These are phyloP conservation scores for Yponomeuta sedellus DNA, from an alignment of 2,888 invertebrate species.

Conservation along the genomic window DNA sequence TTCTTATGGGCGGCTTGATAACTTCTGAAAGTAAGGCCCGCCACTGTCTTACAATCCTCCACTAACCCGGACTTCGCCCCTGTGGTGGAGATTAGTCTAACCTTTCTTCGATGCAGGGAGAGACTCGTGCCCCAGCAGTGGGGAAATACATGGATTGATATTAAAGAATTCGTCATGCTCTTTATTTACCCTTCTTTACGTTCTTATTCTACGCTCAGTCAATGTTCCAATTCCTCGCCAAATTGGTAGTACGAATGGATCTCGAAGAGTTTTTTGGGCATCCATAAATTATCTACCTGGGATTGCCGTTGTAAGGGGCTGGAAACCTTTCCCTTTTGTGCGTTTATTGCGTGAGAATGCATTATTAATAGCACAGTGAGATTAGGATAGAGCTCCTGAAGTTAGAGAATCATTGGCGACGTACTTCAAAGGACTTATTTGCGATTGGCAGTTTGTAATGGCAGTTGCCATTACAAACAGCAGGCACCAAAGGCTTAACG, in stretches of 20 bases:
- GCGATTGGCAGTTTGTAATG: no score
- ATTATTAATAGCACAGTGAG: not conserved
- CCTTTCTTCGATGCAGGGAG: no score
- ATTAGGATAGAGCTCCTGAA: not conserved
- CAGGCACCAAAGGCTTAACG: no score
- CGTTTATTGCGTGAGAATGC: not conserved
- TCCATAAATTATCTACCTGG: conserved; percentile 14
- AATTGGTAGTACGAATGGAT: conserved; percentile 8
- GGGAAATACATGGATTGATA: no score
- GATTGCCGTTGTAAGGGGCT: not conserved
- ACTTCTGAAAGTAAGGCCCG: no score
- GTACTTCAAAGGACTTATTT: not conserved
- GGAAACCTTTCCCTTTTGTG: not conserved
- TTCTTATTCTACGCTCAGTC: not conserved
- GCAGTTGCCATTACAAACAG: no score
- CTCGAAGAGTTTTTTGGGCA: not conserved
- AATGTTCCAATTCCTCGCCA: conserved; percentile 7
- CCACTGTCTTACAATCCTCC: no score
- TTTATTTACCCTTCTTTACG: not conserved
- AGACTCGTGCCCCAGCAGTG: no score
- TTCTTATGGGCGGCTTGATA: no score
- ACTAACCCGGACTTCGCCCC: no score
- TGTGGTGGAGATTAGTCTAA: no score
- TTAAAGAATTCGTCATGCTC: no score
- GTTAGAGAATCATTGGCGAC: not conserved